Evolutionary conservation across 2,888 invertebrate species (phyloP), one percentile per base, ranked within the genome.

Genomic region (Cheilosia variabilis): DNA sequence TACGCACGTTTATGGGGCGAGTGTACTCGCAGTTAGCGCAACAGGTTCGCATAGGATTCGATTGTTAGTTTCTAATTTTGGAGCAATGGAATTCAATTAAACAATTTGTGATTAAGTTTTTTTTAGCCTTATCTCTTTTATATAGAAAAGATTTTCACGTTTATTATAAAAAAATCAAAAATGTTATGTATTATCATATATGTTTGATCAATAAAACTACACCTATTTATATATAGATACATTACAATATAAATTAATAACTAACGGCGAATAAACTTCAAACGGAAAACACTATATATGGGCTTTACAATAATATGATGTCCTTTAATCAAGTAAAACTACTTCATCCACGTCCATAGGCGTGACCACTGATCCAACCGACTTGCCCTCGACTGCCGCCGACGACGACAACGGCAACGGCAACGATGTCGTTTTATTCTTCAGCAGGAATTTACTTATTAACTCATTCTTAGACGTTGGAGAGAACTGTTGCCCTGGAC

Each of bases 391-490:
- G 19, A 15, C 52, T n/a, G 52, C n/a, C 9, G 34, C 4, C 2
- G 63, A 45, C 15, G 47, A 47, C n/a, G 45, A 15, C 4, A 50
- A 2, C 3, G 65, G n/a, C 37, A 37, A 1, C 37, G 37, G n/a
- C 37, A 37, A 1, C 37, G 37, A 10, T 37, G 13, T 37, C 7
- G 43, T 27, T 41, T 77, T 87, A 10, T 80, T 87, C 57, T 90
- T 90, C 55, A 89, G 93, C 19, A 93, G 91, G 75, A 92, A 94
- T 86, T 93, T 92, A 43, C 93, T 93, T 27, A 94, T 93, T 7
- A 92, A 88, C 2, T 89, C 90, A 65, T 91, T 92, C 87, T 92
- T 93, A 27, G 89, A 87, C 55, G 89, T 87, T 60, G 89, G 88
- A 6, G 90, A 88, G 52, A 91, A 90, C 58, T 90, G 87, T 75